These are phyloP conservation scores for Zootermopsis nevadensis DNA, from an alignment of 2,888 invertebrate species.

Conservation along the genomic window DNA sequence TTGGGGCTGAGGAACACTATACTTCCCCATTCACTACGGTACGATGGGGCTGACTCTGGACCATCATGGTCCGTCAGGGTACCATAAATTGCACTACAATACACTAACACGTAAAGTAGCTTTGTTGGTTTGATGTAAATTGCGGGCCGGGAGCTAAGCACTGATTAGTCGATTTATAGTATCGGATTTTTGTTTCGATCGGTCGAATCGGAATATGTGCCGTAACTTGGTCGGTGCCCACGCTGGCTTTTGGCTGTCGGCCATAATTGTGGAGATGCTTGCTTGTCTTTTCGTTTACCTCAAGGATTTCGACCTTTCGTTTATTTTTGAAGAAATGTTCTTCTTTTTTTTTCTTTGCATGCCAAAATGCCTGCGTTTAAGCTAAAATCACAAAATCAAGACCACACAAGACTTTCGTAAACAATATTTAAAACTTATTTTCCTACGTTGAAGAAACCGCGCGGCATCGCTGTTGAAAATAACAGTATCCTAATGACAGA, in stretches of 20 bases:
- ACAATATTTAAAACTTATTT: too few relatives aligned
- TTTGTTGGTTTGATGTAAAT: not conserved
- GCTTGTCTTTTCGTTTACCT: not conserved
- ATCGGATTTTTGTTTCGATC: not conserved
- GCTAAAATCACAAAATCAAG: too few relatives aligned
- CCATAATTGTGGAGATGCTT: not conserved
- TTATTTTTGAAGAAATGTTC: too few relatives aligned
- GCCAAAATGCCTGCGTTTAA: too few relatives aligned
- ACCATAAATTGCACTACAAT: not conserved
- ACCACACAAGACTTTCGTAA: too few relatives aligned
- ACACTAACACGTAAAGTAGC: not conserved
- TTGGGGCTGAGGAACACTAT: not conserved
- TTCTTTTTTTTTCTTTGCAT: too few relatives aligned
- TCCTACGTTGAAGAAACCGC: too few relatives aligned
- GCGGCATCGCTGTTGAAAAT: too few relatives aligned
- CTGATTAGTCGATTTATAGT: constrained; percentile 8
- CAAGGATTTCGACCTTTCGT: not conserved
- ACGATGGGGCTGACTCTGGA: not conserved
- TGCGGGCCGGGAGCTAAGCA: not conserved
- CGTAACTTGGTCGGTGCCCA: not conserved
- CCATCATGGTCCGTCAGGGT: not conserved
- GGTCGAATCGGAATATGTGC: not conserved
- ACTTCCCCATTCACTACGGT: not conserved
- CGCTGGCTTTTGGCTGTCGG: not conserved
- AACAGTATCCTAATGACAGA: too few relatives aligned